These are phyloP conservation scores for Maccullochella peelii DNA, from an alignment of 2,113 vertebrate species.

Conservation along the genomic window DNA sequence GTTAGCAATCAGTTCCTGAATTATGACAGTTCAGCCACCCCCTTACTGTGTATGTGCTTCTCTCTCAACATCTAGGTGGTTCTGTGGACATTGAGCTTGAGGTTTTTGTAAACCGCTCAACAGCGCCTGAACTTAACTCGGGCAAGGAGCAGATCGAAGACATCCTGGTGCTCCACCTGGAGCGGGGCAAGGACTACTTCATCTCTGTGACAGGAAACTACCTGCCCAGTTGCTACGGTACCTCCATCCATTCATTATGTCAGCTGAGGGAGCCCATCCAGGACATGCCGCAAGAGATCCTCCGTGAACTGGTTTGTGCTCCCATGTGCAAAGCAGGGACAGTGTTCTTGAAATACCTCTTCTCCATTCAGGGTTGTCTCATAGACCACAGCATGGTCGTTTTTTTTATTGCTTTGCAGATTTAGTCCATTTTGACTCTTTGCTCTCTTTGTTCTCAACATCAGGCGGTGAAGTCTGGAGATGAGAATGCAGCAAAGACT, in stretches of 20 bases:
- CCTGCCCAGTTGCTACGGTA: slow-evolving; percentile 94
- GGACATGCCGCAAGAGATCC: slow-evolving; percentile 86
- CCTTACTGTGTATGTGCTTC: background rate
- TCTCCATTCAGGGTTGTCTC: background rate
- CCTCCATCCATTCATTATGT: slow-evolving; percentile 88
- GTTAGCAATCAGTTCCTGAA: background rate
- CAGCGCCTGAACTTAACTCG: slow-evolving; percentile 90
- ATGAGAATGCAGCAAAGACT: slow-evolving; percentile 53
- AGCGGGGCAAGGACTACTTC: slow-evolving; percentile 96
- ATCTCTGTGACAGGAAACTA: slow-evolving; percentile 93
- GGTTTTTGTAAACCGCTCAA: slow-evolving; percentile 94
- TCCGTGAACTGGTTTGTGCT: slow-evolving; percentile 88
- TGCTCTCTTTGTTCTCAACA: background rate
- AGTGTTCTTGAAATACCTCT: slow-evolving; percentile 8
- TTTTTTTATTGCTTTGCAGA: background rate
- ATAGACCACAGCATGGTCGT: background rate
- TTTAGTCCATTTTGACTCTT: background rate
- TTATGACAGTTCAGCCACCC: background rate
- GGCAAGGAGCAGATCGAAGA: slow-evolving; percentile 92
- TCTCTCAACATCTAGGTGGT: slow-evolving; percentile 83
- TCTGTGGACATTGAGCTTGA: slow-evolving; percentile 90
- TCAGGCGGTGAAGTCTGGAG: slow-evolving; percentile 81
- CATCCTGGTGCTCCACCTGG: slow-evolving; percentile 94
- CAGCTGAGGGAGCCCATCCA: slow-evolving; percentile 91
- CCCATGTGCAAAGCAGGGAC: background rate